Conservation (phyloP, 1,140 invertebrate species). For the Matsumurasca onukii region DNA sequence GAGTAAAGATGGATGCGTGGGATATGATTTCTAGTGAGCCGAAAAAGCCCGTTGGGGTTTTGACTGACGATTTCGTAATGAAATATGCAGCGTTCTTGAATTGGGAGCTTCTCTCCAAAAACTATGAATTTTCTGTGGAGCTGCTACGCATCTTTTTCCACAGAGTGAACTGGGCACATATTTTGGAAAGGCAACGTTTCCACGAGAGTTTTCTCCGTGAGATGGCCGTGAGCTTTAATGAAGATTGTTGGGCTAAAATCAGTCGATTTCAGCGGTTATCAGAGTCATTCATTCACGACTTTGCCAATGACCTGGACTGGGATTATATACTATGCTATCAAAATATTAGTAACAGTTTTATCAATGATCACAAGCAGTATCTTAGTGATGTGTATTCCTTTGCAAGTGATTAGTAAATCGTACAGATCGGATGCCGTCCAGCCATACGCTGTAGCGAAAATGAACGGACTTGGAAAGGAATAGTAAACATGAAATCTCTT, state of each 20-base stretch:
- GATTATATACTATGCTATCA: neutral
- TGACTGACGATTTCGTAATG: neutral
- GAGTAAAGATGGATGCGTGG: neutral
- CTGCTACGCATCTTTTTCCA: conserved; percentile 10
- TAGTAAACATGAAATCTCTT: neutral
- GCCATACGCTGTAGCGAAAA: too few relatives aligned
- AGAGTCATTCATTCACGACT: too few relatives aligned
- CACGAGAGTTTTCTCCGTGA: neutral
- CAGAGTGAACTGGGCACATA: neutral
- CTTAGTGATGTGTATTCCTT: neutral
- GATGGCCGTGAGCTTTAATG: neutral
- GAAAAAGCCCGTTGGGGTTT: neutral
- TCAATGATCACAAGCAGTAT: neutral
- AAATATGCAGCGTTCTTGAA: neutral
- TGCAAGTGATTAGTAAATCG: neutral
- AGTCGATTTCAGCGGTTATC: neutral
- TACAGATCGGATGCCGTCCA: neutral
- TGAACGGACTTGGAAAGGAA: too few relatives aligned
- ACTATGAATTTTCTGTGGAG: neutral
- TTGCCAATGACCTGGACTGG: neutral
- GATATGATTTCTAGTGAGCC: neutral
- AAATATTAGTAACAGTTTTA: neutral
- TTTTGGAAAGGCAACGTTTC: neutral
- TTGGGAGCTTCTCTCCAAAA: neutral
- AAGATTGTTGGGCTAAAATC: neutral